Conservation (phyloP, 1,140 invertebrate genomes). For the Drosophila takahashii region DNA sequence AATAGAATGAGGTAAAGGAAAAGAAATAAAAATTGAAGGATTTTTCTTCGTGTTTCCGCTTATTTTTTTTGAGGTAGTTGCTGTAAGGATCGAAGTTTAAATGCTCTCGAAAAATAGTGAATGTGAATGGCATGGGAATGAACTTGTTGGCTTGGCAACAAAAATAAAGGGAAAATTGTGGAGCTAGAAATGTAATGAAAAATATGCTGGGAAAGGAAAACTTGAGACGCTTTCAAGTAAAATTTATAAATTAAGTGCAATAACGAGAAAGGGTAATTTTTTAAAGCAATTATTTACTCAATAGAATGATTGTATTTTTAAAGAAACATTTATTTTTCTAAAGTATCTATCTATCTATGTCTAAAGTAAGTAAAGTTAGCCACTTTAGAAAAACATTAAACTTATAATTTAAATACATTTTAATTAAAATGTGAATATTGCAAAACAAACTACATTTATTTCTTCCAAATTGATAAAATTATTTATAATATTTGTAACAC, state of each 20-base stretch:
- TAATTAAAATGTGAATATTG: too few species aligned
- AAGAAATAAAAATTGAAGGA: conserved; percentile 59
- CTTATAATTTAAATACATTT: too few species aligned
- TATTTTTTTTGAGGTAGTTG: conserved; percentile 13
- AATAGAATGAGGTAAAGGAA: conserved; percentile 26
- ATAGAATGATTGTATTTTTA: too few species aligned
- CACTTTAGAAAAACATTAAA: too few species aligned
- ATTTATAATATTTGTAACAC: too few species aligned
- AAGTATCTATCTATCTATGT: too few species aligned
- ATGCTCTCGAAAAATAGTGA: conserved; percentile 37
- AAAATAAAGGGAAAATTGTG: conserved; percentile 1
- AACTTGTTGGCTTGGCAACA: conserved; percentile 16
- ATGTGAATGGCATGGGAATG: not conserved
- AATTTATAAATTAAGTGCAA: not conserved
- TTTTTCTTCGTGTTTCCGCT: conserved; percentile 31
- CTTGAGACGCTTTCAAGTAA: conserved; percentile 8
- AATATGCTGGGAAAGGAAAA: not conserved
- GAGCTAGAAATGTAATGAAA: not conserved
- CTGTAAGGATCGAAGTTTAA: conserved; percentile 48
- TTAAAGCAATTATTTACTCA: not conserved
- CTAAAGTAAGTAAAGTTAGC: too few species aligned
- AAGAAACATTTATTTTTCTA: too few species aligned
- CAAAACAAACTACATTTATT: too few species aligned
- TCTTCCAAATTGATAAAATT: too few species aligned
- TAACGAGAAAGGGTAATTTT: too few species aligned